Evolutionary conservation across 2,113 vertebrate genomes (phyloP), one percentile per base, ranked within the genome.

Genomic region (Rhombomys opimus): DNA sequence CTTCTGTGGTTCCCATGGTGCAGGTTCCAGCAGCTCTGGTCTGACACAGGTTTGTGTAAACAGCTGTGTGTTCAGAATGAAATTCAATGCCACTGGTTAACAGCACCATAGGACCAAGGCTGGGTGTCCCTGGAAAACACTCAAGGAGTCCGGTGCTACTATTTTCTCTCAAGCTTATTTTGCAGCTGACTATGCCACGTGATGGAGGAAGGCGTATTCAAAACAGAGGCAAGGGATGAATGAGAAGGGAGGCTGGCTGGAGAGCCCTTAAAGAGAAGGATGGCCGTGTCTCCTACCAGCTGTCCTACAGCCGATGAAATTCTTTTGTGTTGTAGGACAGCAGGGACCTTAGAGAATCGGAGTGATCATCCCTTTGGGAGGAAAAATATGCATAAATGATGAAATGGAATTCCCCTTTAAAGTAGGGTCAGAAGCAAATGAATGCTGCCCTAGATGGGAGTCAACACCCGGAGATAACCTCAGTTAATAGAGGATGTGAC

Each of bases 371-470:
- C 96, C 93, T 78, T 95, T 97, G 98, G 95, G 98, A 98, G 25
- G 67, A 85, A 90, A 91, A 90, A 88, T 57, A 68, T 84, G 76
- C 87, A 97, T 98, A 96, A 98, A 98, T 98, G 96, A 98, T 98
- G 96, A 35, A 97, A 96, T 96, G 84, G 95, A 98, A 96, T 96
- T 90, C 95, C 96, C 96, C 97, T 98, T 97, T 93, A 50, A 97
- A 95, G 82, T 94, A 92, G 72, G 90, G 96, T 97, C 97, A 97
- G 94, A 97, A 98, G 96, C 96, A 98, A 98, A 94, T 78, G 95
- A 98, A 97, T 91, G 87, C 85, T 95, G 86, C 93, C 76, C 76
- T 70, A n/a, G 90, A 72, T 50, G 41, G 63, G 17, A 90, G 81
- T 97, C 98, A 96, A 94, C 94, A 96, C 89, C 46, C 87, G 96